These are phyloP conservation scores for Pseudorhombus dupliciocellatus DNA, from an alignment of 2,113 vertebrate genomes.

Conservation along the genomic window DNA sequence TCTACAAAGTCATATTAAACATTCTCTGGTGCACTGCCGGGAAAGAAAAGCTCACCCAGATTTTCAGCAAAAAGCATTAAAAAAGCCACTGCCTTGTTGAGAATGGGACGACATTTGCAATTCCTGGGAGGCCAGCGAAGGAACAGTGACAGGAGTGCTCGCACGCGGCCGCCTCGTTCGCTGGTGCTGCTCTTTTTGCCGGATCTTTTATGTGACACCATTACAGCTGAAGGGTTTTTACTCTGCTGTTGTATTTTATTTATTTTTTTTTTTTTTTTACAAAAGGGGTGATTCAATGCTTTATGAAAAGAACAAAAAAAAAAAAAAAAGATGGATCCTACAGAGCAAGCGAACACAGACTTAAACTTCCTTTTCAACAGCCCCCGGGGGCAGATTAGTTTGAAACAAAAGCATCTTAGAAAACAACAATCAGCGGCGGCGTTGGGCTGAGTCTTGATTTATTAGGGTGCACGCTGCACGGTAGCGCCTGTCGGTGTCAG, in stretches of 20 bases:
- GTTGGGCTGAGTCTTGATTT: slow-evolving; percentile 45
- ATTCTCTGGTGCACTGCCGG: slow-evolving; percentile 27
- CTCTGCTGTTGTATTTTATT: background rate
- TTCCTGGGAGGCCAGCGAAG: slow-evolving; percentile 45
- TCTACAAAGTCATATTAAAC: slow-evolving; percentile 23
- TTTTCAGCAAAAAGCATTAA: slow-evolving; percentile 1
- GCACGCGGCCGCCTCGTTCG: slow-evolving; percentile 36
- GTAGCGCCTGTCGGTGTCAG: slow-evolving; percentile 35
- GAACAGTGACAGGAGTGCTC: slow-evolving; percentile 33
- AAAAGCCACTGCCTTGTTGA: slow-evolving; percentile 44
- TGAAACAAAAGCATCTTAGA: slow-evolving; percentile 43
- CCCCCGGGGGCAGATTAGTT: slow-evolving; percentile 55
- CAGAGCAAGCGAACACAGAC: slow-evolving; percentile 51
- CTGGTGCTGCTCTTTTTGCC: slow-evolving; percentile 29
- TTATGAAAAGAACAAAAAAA: slow-evolving; percentile 53
- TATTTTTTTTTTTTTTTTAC: slow-evolving; percentile 1
- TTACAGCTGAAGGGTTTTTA: slow-evolving; percentile 36
- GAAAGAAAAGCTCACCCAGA: slow-evolving; percentile 7
- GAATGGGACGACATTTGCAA: slow-evolving; percentile 60
- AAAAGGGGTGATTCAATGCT: slow-evolving; percentile 41
- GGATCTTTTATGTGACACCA: slow-evolving; percentile 49
- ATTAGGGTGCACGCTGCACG: slow-evolving; percentile 17
- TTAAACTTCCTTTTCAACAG: slow-evolving; percentile 52
- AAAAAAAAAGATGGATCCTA: slow-evolving; percentile 26
- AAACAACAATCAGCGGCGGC: slow-evolving; percentile 44